Evolutionary conservation across 2,797 vertebrate species (phyloP).

Genomic region (Xenentodon cancila): DNA sequence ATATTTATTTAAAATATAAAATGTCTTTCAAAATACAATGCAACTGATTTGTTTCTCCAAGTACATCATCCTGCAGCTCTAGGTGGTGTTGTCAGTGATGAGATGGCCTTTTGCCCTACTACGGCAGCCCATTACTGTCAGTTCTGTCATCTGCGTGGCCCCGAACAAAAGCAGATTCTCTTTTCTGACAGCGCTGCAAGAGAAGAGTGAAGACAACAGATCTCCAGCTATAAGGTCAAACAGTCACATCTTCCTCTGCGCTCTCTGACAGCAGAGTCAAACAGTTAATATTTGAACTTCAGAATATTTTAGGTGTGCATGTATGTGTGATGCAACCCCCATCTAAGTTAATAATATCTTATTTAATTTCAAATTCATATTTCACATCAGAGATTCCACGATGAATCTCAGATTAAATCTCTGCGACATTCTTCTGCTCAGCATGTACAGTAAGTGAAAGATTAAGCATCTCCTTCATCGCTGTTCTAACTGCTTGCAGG

Average conservation of each 20-base stretch:
- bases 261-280: slow-evolving; percentile 29
- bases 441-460: not conserved
- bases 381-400: not conserved
- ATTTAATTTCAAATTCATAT: not conserved
- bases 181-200: slow-evolving; percentile 9
- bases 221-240: slow-evolving; percentile 48
- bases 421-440: too few relatives aligned
- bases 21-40: too few relatives aligned
- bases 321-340: not conserved
- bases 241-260: slow-evolving; percentile 20
- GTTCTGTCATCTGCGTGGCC: slow-evolving; percentile 44
- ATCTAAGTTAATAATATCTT: not conserved
- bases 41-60: slow-evolving; percentile 23
- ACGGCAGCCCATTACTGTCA: slow-evolving; percentile 56
- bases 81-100: slow-evolving; percentile 57
- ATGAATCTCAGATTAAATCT: too few relatives aligned
- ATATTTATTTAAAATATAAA: too few relatives aligned
- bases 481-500: slow-evolving; percentile 1
- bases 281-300: not conserved
- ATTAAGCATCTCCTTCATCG: not conserved
- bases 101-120: slow-evolving; percentile 57
- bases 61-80: slow-evolving; percentile 21
- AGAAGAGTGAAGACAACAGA: slow-evolving; percentile 34
- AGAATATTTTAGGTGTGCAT: slow-evolving; percentile 11
- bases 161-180: slow-evolving; percentile 49